A percentile compares a stretch with the other conserved stretches of the same genome.
Conservation (phyloP, 1,140 invertebrate species). For the Temnothorax longispinosus region DNA sequence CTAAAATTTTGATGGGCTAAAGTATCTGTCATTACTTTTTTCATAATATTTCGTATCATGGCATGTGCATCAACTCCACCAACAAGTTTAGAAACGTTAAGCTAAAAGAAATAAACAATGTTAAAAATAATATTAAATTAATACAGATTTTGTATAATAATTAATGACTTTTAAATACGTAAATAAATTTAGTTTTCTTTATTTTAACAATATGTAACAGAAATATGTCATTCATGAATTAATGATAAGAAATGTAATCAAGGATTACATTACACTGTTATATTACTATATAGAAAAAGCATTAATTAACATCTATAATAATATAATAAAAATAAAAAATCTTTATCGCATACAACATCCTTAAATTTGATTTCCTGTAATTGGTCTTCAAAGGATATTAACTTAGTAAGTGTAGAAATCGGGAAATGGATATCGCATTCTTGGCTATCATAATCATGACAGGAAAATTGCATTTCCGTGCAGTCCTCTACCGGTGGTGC, state of each 20-base stretch:
- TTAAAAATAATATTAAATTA: not conserved
- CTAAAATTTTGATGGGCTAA: not conserved
- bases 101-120: not conserved
- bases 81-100: not conserved
- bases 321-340: constrained; percentile 6
- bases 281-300: not conserved
- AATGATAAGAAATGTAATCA: not conserved
- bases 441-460: not conserved
- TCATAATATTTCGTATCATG: not conserved
- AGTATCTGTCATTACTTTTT: not conserved
- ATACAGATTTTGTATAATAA: not conserved
- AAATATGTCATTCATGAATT: not conserved
- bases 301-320: not conserved
- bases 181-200: not conserved
- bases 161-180: not conserved
- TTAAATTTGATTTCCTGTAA: not conserved
- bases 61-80: not conserved
- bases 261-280: not conserved
- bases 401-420: not conserved
- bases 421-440: not conserved
- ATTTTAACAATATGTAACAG: not conserved
- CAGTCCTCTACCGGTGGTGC: not conserved
- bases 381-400: not conserved
- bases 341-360: not conserved
- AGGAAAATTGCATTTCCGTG: not conserved